Evolutionary conservation across 2,113 vertebrate species (phyloP), one percentile per base, ranked within the genome.

Genomic region (Rhinolophus sinicus): DNA sequence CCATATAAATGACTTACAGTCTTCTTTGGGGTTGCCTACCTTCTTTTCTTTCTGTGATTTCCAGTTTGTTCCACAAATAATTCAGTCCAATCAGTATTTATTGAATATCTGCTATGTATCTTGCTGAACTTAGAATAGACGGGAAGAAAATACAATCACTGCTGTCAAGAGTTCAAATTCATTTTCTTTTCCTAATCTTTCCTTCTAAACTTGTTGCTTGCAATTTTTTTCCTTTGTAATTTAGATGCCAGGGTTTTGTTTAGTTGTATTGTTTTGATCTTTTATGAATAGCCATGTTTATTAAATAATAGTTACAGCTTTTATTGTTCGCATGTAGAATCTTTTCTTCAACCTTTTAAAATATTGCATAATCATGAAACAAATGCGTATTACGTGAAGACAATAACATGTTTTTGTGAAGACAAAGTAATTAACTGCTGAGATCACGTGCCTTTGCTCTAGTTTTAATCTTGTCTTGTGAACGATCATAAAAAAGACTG

Each of bases 401-500:
- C 96, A 91, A 72, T 95, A 73, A 40, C 64, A 75, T 58, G 75
- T 38, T 96, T 81, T 94, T 95, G 83, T 84, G 58, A 93, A 93
- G 50, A 91, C 0, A 35, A 76, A 70, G 60, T 96, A 95, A 96
- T 95, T 94, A 96, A 91, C 24, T 86, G 14, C 40, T 83, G 18
- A 82, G 56, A 87, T 93, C 92, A 84, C 52, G 94, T 94, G 70
- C 56, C 10, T 96, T 93, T 95, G 16, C 22, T 95, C 38, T 58
- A 52, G 35, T 95, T 96, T 96, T 96, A 97, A 94, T 97, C 52
- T 24, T 95, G 56, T 30, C 81, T 94, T 56, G 18, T 90, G 84
- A 97, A 65, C 86, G 75, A 85, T 90, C 67, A 83, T 88, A 95
- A 93, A 97, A 92, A 93, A 83, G 85, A 94, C 52, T 86, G 56